Conservation (phyloP, 2,113 vertebrate species). For the Lampris megalopsis region DNA sequence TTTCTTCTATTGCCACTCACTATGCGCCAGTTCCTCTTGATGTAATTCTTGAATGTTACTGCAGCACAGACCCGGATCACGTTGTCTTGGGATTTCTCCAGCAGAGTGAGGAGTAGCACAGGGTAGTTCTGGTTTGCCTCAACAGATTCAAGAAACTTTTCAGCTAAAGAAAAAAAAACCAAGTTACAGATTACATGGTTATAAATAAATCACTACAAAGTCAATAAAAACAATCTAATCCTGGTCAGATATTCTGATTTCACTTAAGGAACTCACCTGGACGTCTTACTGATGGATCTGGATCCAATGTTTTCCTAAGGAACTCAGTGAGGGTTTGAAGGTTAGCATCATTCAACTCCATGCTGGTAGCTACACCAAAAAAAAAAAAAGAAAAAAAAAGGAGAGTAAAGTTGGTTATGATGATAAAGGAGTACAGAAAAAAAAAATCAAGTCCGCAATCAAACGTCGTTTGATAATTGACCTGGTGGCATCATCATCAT, state of each 20-base stretch:
- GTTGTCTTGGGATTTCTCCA: constrained; percentile 96
- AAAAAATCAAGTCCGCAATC: background rate
- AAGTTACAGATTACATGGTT: background rate
- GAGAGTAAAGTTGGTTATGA: background rate
- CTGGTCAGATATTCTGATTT: background rate
- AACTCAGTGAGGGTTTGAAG: constrained; percentile 96
- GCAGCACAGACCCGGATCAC: constrained; percentile 98
- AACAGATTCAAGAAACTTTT: constrained; percentile 98
- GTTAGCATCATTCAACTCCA: constrained; percentile 97
- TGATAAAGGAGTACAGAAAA: background rate
- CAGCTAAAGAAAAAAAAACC: constrained; percentile 83
- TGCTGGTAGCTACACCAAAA: constrained; percentile 62
- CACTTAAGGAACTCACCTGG: constrained; percentile 84
- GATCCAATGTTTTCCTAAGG: constrained; percentile 94
- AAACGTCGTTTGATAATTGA: too few species aligned
- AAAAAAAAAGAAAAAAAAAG: background rate
- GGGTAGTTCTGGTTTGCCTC: constrained; percentile 97
- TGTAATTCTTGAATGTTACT: constrained; percentile 98
- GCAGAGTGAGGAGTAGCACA: constrained; percentile 89
- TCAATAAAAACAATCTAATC: background rate
- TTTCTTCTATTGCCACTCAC: constrained; percentile 80
- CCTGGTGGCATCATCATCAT: background rate
- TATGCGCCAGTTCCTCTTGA: constrained; percentile 99
- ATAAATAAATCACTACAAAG: background rate
- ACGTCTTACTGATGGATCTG: constrained; percentile 93